Percentiles rank a stretch among this genome's conserved stretches.
phyloP scores from a whole-genome alignment of 2,113 vertebrate genomes.

The Rhodinocichla rosea region DNA sequence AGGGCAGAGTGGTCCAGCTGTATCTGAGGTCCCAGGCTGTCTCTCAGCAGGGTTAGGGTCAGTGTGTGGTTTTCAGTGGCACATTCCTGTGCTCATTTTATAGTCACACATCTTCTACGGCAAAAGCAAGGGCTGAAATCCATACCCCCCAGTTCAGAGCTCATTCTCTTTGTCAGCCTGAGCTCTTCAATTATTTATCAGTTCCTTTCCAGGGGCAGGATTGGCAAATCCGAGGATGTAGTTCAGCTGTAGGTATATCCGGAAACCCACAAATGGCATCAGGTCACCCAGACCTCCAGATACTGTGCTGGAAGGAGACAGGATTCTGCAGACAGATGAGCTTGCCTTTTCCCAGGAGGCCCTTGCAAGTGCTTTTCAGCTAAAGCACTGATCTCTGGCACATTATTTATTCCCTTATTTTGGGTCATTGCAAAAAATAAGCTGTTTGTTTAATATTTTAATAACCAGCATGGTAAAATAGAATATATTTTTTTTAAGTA shows the following conservation, averaged over 20 bases:
- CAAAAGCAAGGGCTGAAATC: not conserved
- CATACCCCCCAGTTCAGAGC: not conserved
- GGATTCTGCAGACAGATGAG: not conserved
- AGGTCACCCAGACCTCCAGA: not conserved
- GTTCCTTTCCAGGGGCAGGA: not conserved
- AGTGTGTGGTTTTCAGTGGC: not conserved
- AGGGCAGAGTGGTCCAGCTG: not conserved
- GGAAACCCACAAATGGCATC: not conserved
- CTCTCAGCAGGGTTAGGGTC: not conserved
- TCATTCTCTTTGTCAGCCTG: not conserved
- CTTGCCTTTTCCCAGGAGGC: not conserved
- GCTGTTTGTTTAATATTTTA: conserved; percentile 5
- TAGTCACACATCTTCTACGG: not conserved
- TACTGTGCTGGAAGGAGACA: not conserved
- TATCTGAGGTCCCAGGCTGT: rapidly evolving
- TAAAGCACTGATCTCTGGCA: not conserved
- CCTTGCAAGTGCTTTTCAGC: not conserved
- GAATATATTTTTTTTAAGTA: not conserved
- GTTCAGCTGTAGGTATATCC: not conserved
- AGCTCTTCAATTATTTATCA: not conserved
- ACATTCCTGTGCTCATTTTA: not conserved
- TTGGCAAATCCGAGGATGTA: not conserved
- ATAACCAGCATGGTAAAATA: not conserved
- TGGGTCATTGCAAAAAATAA: not conserved
- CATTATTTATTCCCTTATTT: not conserved